phyloP scores from a whole-genome alignment of 2,797 vertebrate genomes.

The Hozukius guyotensis region DNA sequence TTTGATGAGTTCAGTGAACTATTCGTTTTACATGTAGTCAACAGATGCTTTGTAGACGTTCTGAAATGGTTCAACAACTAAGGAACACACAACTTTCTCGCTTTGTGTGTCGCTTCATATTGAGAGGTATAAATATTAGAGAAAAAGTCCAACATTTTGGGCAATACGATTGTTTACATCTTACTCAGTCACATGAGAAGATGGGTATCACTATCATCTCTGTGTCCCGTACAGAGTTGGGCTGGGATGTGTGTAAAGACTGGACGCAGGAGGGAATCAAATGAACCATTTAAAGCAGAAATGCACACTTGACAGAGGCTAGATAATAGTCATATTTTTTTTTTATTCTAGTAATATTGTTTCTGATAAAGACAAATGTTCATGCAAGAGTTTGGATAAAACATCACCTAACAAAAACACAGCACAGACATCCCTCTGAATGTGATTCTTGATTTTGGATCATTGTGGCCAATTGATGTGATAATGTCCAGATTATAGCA shows the following conservation, averaged over 20 bases:
- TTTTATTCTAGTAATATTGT: constrained; percentile 69
- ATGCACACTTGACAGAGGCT: constrained; percentile 4
- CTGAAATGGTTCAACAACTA: too few relatives aligned
- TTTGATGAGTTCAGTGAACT: too few relatives aligned
- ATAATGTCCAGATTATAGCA: constrained; percentile 5
- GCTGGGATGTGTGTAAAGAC: neutral
- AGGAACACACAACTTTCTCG: too few relatives aligned
- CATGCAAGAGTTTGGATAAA: constrained; percentile 75
- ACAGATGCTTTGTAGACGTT: too few relatives aligned
- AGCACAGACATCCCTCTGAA: constrained; percentile 46
- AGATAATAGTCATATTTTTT: constrained; percentile 21
- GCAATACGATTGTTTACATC: neutral
- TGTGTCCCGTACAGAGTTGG: neutral
- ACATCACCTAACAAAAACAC: constrained; percentile 51
- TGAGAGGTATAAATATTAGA: neutral
- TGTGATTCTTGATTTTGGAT: constrained; percentile 19
- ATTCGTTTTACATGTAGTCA: too few relatives aligned
- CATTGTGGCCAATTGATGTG: neutral
- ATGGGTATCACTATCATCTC: neutral
- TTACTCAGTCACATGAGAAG: neutral
- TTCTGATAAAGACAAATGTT: constrained; percentile 68
- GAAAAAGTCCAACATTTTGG: neutral
- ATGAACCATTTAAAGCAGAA: neutral
- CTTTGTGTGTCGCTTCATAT: neutral
- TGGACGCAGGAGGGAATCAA: neutral